Evolutionary conservation across 2,888 invertebrate genomes (phyloP), one percentile per base, ranked within the genome.

Genomic region (Baronia brevicornis): DNA sequence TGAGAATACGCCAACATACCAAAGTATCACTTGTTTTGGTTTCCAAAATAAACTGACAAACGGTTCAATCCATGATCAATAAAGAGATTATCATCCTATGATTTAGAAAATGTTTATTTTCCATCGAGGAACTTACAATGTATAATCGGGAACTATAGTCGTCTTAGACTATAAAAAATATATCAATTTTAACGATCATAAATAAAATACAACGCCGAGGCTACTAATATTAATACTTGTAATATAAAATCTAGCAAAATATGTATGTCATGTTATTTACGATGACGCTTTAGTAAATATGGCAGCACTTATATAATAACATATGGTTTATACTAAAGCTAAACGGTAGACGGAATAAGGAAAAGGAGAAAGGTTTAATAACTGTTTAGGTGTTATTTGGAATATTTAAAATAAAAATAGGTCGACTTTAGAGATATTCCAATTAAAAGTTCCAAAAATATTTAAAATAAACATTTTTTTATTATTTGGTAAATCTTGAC

Each of bases 241-340:
- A 25, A 54, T 62, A 46, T 60, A 51, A 67, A 67, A 61, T 72
- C 68, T 74, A 73, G 66, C 60, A 63, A 59, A 56, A 56, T 45
- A 61, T 39, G 50, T 32, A 49, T 48, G 66, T 59, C 60, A 67
- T 60, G 57, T 54, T 51, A 48, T 60, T 62, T 59, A 59, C 51
- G 55, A 59, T 47, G 57, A 65, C 57, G 63, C 58, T 70, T 55
- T 56, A 56, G 60, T 52, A 64, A 54, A 56, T 63, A 58, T 65
- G 58, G 61, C 60, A 71, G 77, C 74, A 67, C 60, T 67, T 60
- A 53, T 65, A 62, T 54, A 54, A 68, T 67, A 65, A 63, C 67
- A 57, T 58, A 70, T 66, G 70, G 68, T 69, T 70, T 58, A 69
- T 73, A 77, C 78, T 82, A 82, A 77, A 79, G 80, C 82, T 82